A percentile compares a stretch with the other conserved stretches of the same genome.
phyloP scores from a whole-genome alignment of 2,113 vertebrate species.

The Aldabrachelys gigantea region DNA sequence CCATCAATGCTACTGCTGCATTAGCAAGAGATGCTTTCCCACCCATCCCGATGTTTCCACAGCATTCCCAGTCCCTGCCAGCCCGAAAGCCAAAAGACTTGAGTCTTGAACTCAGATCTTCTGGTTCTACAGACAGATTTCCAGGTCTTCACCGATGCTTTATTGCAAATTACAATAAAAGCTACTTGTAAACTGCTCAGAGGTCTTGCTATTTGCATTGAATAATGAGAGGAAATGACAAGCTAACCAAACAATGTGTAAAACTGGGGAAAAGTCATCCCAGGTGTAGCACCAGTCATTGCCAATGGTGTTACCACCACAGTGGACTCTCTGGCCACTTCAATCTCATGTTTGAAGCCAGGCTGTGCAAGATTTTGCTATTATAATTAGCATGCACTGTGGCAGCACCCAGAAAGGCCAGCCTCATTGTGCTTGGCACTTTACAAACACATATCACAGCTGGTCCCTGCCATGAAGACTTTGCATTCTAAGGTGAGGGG shows the following conservation, averaged over 20 bases:
- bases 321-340: neutral
- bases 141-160: neutral
- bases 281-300: neutral
- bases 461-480: neutral
- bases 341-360: neutral
- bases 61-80: neutral
- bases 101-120: neutral
- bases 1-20: neutral
- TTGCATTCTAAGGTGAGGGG: neutral
- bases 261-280: neutral
- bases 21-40: neutral
- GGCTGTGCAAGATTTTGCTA: neutral
- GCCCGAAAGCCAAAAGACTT: neutral
- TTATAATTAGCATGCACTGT: rapidly evolving
- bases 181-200: neutral
- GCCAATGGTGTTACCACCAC: neutral
- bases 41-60: neutral
- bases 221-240: neutral
- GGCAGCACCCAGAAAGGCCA: too few species aligned
- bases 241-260: neutral
- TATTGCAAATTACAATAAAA: neutral
- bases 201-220: neutral
- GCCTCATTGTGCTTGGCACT: neutral
- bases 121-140: neutral
- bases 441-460: neutral